phyloP scores from a whole-genome alignment of 2,888 invertebrate genomes.

The Temnothorax unifasciatus region DNA sequence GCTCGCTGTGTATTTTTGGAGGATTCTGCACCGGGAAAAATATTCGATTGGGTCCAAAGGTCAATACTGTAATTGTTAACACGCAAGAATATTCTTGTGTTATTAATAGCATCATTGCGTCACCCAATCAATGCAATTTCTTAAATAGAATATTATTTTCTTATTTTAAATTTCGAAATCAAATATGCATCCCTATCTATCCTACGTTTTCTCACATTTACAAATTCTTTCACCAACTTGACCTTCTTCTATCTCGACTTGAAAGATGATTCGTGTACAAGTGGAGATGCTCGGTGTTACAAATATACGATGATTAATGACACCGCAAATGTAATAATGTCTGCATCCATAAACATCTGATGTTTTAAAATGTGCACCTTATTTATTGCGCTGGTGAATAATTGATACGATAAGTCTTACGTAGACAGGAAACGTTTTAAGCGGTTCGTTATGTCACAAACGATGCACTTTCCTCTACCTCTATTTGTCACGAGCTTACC shows the following conservation, averaged over 20 bases:
- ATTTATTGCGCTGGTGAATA: conserved; percentile 51
- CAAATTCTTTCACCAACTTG: background rate
- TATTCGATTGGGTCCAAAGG: conserved; percentile 5
- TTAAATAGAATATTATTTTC: conserved; percentile 14
- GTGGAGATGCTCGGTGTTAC: background rate
- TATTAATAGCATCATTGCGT: background rate
- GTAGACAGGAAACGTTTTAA: conserved; percentile 42
- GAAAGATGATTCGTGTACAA: background rate
- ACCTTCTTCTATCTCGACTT: conserved; percentile 2
- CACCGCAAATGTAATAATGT: conserved; percentile 34
- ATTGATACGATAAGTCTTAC: conserved; percentile 56
- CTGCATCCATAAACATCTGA: conserved; percentile 44
- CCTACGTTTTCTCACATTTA: background rate
- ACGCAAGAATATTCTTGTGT: background rate
- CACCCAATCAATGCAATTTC: background rate
- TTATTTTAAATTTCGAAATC: conserved; percentile 7
- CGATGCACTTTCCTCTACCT: conserved; percentile 56
- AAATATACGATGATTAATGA: conserved; percentile 32
- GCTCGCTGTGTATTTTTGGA: conserved; percentile 37
- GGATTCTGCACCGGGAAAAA: conserved; percentile 11
- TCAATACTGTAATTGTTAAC: conserved; percentile 8
- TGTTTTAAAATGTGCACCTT: conserved; percentile 13
- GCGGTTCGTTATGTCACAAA: conserved; percentile 54
- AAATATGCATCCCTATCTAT: background rate
- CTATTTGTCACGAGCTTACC: conserved; percentile 66